Base-by-base conservation (phyloP, 1,140 invertebrate species). In the Sitodiplosis mosellana region DNA sequence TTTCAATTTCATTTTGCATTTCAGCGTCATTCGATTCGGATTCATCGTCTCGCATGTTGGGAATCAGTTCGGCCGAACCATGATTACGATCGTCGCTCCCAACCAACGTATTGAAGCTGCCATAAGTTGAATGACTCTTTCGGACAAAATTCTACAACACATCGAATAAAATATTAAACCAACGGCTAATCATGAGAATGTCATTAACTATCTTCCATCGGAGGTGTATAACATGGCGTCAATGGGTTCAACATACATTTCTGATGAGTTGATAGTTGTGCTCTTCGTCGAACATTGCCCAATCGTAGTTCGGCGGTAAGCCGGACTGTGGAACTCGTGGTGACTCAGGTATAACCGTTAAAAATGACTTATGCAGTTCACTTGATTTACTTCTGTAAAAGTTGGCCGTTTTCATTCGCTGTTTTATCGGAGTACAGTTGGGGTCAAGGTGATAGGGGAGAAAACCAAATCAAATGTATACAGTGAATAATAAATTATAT, bases 361-460 rank as follows among this genome's bases (percentile, higher is more conserved):
- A 64, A 33, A 73, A 61, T 47, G 72, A 72, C 45, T 75, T 68
- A 51, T 87, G 83, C 15, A 87, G 69, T 60, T 89, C 85, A 43
- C 74, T 70, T 2, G 75, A 71, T 55, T 84, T 79, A 50, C 74
- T 79, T 54, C 72, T 73, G 56, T 91, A 90, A 60, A 82, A 87
- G 3, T 73, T 75, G 1, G 87, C 73, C 6, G 79, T 78, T 69
- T 82, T 85, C 59, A 83, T 80, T 76, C 77, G 84, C 86, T 91
- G n/a, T n/a, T n/a, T n/a, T n/a, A n/a, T n/a, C n/a, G n/a, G n/a
- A n/a, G n/a, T n/a, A n/a, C n/a, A n/a, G n/a, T n/a, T n/a, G n/a
- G n/a, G n/a, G n/a, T 14, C 48, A 48, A 43, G n/a, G n/a, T 38
- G 1, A 48, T 6, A 45, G 7, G 1, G 10, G 15, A 48, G 8